A percentile compares a stretch with the other conserved stretches of the same genome.
phyloP scores from a whole-genome alignment of 2,113 vertebrate genomes.

The Aptenodytes patagonicus region DNA sequence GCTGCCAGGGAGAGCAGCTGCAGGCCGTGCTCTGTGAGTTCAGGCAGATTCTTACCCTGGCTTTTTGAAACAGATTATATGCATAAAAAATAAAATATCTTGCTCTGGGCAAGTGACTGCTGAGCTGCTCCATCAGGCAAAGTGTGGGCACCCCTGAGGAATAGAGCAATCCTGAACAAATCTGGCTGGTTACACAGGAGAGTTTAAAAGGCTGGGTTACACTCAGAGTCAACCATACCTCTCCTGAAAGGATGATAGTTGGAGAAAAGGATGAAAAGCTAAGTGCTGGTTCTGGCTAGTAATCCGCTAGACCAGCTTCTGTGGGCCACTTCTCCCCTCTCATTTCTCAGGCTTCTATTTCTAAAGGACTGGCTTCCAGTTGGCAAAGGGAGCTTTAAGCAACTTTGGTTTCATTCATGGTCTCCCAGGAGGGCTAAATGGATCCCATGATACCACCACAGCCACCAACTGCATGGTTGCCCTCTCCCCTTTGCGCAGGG shows the following conservation, averaged over 20 bases:
- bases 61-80: neutral
- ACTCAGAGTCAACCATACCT: neutral
- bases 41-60: neutral
- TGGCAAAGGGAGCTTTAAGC: neutral
- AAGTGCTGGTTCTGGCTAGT: neutral
- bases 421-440: neutral
- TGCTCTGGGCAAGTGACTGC: neutral
- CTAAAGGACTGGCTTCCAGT: neutral
- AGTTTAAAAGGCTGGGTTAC: neutral
- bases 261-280: neutral
- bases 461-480: neutral
- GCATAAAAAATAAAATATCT: neutral
- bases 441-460: neutral
- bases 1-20: neutral
- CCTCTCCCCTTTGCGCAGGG: neutral
- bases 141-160: neutral
- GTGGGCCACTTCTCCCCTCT: neutral
- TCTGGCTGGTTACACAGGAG: neutral
- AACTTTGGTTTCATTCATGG: neutral
- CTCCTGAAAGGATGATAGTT: neutral
- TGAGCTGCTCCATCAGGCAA: neutral
- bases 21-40: neutral
- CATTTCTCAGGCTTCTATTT: neutral
- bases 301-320: neutral
- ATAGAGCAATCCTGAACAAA: neutral